These are phyloP conservation scores for Cryptotermes secundus DNA, from an alignment of 1,140 invertebrate genomes.

Conservation along the genomic window DNA sequence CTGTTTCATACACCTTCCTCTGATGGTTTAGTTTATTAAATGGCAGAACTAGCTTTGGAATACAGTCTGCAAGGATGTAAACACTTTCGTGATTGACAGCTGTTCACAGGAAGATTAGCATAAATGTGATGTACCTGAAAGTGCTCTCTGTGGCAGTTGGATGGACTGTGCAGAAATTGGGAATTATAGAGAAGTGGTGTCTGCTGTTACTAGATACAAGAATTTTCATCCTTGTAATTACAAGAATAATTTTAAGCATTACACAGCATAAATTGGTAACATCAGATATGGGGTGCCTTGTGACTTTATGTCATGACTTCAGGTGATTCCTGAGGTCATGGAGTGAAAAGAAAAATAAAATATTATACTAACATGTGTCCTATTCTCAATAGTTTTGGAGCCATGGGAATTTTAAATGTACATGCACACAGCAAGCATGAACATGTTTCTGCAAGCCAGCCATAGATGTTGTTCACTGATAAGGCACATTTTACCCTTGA, in stretches of 20 bases:
- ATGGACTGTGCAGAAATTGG: not conserved
- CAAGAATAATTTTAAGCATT: not conserved
- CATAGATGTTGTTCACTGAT: no score
- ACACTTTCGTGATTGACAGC: not conserved
- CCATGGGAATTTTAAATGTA: no score
- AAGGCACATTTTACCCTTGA: no score
- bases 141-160: not conserved
- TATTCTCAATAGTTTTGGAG: no score
- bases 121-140: slow-evolving; percentile 4
- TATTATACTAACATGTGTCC: no score
- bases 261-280: not conserved
- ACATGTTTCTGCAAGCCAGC: no score
- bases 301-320: no score
- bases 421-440: no score
- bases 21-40: not conserved
- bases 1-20: not conserved
- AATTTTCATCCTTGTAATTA: not conserved
- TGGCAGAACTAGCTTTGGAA: not conserved
- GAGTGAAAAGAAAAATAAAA: no score
- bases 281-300: no score
- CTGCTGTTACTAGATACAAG: not conserved
- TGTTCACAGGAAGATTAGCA: not conserved
- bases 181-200: not conserved
- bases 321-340: no score
- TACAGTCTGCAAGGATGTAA: not conserved